Percentiles rank a stretch among this genome's conserved stretches.
phyloP scores from a whole-genome alignment of 2,888 invertebrate genomes.

The Gandaritis pyraliata region DNA sequence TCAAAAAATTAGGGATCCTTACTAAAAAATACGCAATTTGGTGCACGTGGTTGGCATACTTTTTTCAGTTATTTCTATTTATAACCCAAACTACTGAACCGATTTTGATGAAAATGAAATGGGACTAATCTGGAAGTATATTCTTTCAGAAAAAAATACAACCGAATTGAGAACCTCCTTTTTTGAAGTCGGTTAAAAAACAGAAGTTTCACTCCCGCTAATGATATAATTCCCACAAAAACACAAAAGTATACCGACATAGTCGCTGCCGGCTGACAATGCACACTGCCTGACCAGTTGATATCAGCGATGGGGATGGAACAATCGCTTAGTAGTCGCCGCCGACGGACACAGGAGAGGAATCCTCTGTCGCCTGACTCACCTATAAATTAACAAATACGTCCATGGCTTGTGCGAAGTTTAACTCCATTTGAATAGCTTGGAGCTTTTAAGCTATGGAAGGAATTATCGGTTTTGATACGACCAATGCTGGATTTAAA shows the following conservation, averaged over 20 bases:
- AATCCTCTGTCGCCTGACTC: conserved; percentile 47
- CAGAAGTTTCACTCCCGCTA: too few relatives aligned
- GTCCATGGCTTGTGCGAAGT: conserved; percentile 58
- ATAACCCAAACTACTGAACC: too few relatives aligned
- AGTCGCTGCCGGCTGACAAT: conserved; percentile 8
- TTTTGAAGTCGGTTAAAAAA: too few relatives aligned
- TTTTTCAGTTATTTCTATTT: too few relatives aligned
- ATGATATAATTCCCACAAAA: conserved; percentile 23
- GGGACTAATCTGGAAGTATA: too few relatives aligned
- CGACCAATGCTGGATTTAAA: too few relatives aligned
- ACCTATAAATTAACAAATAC: conserved; percentile 73
- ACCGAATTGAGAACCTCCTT: too few relatives aligned
- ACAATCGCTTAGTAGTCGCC: conserved; percentile 37
- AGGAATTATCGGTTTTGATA: neutral
- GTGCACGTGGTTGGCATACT: too few relatives aligned
- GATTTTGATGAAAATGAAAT: too few relatives aligned
- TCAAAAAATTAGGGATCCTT: too few relatives aligned
- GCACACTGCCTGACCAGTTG: conserved; percentile 5
- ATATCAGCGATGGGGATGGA: conserved; percentile 28
- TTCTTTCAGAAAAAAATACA: too few relatives aligned
- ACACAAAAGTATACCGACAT: conserved; percentile 1
- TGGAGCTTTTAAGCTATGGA: conserved; percentile 4
- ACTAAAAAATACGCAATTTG: too few relatives aligned
- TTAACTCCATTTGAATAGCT: conserved; percentile 53
- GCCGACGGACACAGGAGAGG: conserved; percentile 26